A percentile compares a stretch with the other conserved stretches of the same genome.
These are phyloP conservation scores for Spodoptera exigua DNA, from an alignment of 2,888 invertebrate genomes.

Conservation along the genomic window DNA sequence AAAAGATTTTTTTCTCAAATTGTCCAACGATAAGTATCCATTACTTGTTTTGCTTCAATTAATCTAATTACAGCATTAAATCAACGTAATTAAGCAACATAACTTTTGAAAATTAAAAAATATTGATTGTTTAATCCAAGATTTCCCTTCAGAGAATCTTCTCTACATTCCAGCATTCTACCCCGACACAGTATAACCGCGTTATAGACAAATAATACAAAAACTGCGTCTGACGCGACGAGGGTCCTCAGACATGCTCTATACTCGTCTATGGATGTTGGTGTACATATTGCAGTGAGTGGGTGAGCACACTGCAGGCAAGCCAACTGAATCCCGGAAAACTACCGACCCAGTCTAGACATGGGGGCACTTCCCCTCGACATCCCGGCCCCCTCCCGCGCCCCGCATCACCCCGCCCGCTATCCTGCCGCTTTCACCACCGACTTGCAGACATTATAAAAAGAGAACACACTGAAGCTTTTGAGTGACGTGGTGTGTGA, in stretches of 20 bases:
- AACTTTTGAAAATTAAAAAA: conserved; percentile 34
- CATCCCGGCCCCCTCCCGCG: conserved; percentile 53
- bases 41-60: no score
- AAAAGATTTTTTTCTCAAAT: background rate
- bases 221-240: conserved; percentile 80
- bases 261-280: conserved; percentile 71
- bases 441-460: conserved; percentile 85
- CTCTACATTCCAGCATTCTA: conserved; percentile 60
- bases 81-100: conserved; percentile 1
- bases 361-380: conserved; percentile 86
- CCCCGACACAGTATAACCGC: conserved; percentile 65
- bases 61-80: no score
- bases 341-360: conserved; percentile 90
- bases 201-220: conserved; percentile 78
- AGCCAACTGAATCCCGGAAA: conserved; percentile 88
- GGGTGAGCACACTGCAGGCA: conserved; percentile 88
- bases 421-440: conserved; percentile 83
- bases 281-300: conserved; percentile 82
- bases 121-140: conserved; percentile 66
- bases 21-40: no score
- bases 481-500: conserved; percentile 79
- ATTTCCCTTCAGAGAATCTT: conserved; percentile 73
- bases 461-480: conserved; percentile 81
- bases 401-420: conserved; percentile 61
- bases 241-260: conserved; percentile 83